phyloP scores from a whole-genome alignment of 1,140 invertebrate genomes.

The Drosophila elegans region DNA sequence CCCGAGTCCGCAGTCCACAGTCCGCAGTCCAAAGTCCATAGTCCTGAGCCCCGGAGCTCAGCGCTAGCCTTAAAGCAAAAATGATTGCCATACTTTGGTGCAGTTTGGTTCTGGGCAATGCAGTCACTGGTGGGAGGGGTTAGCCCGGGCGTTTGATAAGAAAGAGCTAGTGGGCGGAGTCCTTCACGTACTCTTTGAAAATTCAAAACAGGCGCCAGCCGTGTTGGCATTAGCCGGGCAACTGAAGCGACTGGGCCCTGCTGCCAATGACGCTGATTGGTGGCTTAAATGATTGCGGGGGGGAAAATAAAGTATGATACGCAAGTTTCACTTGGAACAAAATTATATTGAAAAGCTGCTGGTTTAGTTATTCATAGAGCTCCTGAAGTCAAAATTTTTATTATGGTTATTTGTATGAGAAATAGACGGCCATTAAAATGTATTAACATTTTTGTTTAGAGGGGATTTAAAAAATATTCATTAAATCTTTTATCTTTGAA shows the following conservation, averaged over 20 bases:
- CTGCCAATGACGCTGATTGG: slow-evolving; percentile 78
- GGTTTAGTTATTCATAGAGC: not conserved
- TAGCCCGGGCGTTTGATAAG: not conserved
- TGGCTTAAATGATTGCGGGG: slow-evolving; percentile 64
- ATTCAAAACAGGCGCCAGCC: slow-evolving; percentile 76
- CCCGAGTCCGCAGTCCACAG: slow-evolving; percentile 6
- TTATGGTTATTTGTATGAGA: too few species aligned
- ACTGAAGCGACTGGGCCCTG: slow-evolving; percentile 40
- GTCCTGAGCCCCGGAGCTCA: slow-evolving; percentile 54
- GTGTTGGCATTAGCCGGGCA: slow-evolving; percentile 73
- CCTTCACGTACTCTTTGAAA: slow-evolving; percentile 82
- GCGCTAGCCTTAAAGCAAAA: slow-evolving; percentile 74
- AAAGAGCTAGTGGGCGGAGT: slow-evolving; percentile 9
- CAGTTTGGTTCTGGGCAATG: slow-evolving; percentile 63
- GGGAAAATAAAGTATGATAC: slow-evolving; percentile 3
- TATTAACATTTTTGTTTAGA: too few species aligned
- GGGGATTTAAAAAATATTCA: too few species aligned
- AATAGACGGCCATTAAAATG: too few species aligned
- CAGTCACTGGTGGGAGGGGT: slow-evolving; percentile 33
- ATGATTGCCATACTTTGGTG: slow-evolving; percentile 82
- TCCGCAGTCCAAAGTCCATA: slow-evolving; percentile 12
- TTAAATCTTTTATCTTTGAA: too few species aligned
- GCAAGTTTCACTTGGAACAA: slow-evolving; percentile 15
- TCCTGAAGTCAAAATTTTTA: not conserved
- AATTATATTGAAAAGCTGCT: not conserved